Conservation (phyloP, 2,888 invertebrate species). For the Machimus atricapillus region DNA sequence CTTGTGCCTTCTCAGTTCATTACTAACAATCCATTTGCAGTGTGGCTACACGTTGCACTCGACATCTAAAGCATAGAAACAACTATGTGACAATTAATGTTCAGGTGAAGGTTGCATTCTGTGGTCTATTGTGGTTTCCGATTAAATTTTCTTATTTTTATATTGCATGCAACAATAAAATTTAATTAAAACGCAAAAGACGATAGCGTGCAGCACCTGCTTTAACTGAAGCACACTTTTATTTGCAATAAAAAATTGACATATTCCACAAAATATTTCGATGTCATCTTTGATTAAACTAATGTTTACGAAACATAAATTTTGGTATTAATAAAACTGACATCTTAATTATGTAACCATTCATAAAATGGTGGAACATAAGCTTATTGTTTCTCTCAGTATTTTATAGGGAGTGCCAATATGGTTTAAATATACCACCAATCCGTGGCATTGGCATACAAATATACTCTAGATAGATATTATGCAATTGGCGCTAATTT, state of each 20-base stretch:
- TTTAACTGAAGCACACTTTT: background rate
- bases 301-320: no score
- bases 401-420: no score
- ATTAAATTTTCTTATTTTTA: constrained; percentile 6
- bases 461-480: no score
- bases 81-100: constrained; percentile 38
- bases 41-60: background rate
- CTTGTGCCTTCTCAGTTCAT: background rate
- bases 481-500: no score
- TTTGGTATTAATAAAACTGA: no score
- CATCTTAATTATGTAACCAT: no score
- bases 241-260: background rate
- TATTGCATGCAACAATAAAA: constrained; percentile 21
- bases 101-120: constrained; percentile 26
- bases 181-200: background rate
- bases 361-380: no score
- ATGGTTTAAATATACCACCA: no score
- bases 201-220: background rate
- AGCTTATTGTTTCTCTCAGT: no score
- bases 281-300: background rate
- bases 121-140: constrained; percentile 6
- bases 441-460: no score
- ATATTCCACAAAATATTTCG: background rate
- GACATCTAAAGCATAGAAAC: constrained; percentile 14
- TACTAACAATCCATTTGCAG: background rate